A percentile compares a stretch with the other conserved stretches of the same genome.
Conservation (phyloP, 2,113 vertebrate genomes). For the Rana temporaria region DNA sequence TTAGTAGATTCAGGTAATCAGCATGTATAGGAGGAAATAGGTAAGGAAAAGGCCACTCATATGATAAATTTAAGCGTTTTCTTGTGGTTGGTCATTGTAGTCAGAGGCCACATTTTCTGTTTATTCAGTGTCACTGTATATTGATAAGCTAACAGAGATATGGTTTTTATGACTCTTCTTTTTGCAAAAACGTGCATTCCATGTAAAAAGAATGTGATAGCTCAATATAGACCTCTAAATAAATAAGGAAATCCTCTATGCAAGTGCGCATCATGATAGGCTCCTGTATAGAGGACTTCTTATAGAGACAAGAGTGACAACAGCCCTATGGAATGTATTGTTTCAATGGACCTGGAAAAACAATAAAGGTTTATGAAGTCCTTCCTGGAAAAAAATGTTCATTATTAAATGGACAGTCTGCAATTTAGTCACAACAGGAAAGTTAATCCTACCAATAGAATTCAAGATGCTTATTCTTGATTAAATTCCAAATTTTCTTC, state of each 20-base stretch:
- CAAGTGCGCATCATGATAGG: conserved; percentile 35
- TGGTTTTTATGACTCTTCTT: not conserved
- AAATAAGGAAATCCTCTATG: conserved; percentile 40
- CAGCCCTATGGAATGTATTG: conserved; percentile 46
- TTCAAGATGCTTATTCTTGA: not conserved
- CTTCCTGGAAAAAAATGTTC: conserved; percentile 23
- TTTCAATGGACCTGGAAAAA: conserved; percentile 27
- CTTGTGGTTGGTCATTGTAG: not conserved
- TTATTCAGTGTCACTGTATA: not conserved
- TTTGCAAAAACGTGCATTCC: conserved; percentile 10
- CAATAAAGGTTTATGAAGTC: conserved; percentile 16
- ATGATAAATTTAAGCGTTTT: not conserved
- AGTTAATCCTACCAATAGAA: not conserved
- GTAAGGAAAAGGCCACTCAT: not conserved
- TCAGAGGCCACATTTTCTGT: not conserved
- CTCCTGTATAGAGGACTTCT: conserved; percentile 42
- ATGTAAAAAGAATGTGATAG: conserved; percentile 35
- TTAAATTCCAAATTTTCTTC: conserved; percentile 7
- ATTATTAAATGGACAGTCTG: conserved; percentile 18
- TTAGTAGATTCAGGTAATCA: no score
- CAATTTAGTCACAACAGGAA: conserved; percentile 36
- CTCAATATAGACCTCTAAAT: conserved; percentile 46
- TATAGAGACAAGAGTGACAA: conserved; percentile 25
- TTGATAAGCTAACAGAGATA: conserved; percentile 35
- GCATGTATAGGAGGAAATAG: not conserved